Evolutionary conservation across 2,113 vertebrate species (phyloP).

Genomic region (Solenodon paradoxus): DNA sequence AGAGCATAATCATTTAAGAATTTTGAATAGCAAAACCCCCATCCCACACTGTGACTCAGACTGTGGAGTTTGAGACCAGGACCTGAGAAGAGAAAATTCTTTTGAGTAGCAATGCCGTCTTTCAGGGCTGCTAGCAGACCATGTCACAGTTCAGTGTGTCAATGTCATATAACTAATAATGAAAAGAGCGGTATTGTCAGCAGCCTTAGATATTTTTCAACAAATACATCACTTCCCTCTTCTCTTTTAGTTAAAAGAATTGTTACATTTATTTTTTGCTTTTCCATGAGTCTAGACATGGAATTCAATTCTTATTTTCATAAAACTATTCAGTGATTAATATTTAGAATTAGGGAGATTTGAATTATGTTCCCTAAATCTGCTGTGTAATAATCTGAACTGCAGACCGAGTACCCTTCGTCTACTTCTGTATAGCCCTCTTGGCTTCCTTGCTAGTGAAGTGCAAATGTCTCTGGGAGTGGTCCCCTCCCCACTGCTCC

Average conservation of each 20-base stretch:
- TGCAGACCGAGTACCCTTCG: neutral
- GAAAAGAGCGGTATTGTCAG: neutral
- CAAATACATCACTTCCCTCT: neutral
- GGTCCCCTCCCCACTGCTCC: too few relatives aligned
- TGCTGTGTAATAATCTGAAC: neutral
- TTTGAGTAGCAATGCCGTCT: neutral
- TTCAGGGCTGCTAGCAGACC: neutral
- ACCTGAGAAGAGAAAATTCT: too few relatives aligned
- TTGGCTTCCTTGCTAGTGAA: too few relatives aligned
- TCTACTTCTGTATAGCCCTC: too few relatives aligned
- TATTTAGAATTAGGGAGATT: neutral
- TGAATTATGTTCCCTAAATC: neutral
- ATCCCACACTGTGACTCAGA: too few relatives aligned
- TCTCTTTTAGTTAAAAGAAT: neutral
- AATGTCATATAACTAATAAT: neutral
- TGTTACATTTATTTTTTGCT: neutral
- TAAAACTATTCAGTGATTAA: neutral
- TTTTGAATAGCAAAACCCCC: too few relatives aligned
- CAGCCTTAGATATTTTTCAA: neutral
- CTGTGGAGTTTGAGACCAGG: too few relatives aligned
- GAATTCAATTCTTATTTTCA: neutral
- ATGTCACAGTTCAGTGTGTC: neutral
- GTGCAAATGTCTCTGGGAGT: neutral
- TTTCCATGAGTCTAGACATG: neutral
- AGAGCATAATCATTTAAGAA: neutral